Evolutionary conservation across 2,888 invertebrate genomes (phyloP), one percentile per base, ranked within the genome.

Genomic region (Adineta ricciae): DNA sequence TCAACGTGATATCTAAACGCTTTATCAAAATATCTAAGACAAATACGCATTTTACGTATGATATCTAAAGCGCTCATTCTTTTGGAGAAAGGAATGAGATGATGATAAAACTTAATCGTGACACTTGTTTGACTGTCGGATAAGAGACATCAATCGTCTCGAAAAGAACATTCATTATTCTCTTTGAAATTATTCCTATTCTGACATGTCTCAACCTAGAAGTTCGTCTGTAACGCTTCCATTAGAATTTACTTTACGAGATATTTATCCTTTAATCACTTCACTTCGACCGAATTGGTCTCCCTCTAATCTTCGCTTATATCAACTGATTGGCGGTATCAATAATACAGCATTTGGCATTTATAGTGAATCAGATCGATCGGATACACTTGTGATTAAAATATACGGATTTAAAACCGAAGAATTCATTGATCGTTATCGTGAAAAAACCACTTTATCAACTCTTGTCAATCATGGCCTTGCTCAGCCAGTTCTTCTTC

Each of bases 401-500:
- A 88, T 89, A 24, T 90, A 88, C 84, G 89, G 89, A 2, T 87
- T 88, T 38, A 88, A 88, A 83, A 89, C 90, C 1, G 88, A 88
- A 46, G 88, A 88, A 83, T 87, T 89, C 83, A 89, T 89, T 73
- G 88, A 89, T 86, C 87, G 89, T 88, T 87, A 72, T 52, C 86
- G 52, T 0, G 86, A 86, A 64, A 32, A 85, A 46, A 41, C 32
- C 5, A 83, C 82, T 36, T 83, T 85, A 84, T 49, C 83, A 27
- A 50, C 84, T 49, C 82, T 86, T 56, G 78, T 49, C 46, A 19
- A 52, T 3, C 5, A 21, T 52, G 21, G 21, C 19, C 19, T 52
- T 21, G 52, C 52, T 52, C 52, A 21, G 24, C 52, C 52, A 5
- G 7, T 52, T 21, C 7, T 52, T 16, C 16, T 52, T 52, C 52